phyloP scores from a whole-genome alignment of 2,113 vertebrate species.

The Rynchops niger region DNA sequence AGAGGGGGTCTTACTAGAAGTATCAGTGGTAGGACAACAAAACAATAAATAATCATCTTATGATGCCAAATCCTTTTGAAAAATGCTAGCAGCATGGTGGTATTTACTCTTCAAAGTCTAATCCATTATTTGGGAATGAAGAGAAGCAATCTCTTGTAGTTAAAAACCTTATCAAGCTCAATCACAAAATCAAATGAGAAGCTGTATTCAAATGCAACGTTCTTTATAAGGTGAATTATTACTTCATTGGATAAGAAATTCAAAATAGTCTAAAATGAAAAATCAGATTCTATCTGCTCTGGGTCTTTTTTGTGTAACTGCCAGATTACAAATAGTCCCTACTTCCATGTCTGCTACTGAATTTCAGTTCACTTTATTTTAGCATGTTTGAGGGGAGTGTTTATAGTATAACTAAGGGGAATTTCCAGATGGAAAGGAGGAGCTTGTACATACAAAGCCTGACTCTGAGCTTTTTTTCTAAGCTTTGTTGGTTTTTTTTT shows the following conservation, averaged over 20 bases:
- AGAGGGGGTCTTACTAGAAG: background rate
- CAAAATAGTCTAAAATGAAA: conserved; percentile 12
- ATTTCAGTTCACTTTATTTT: conserved; percentile 29
- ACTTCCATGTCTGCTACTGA: background rate
- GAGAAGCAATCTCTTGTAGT: background rate
- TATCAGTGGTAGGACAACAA: background rate
- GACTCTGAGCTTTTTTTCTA: conserved; percentile 21
- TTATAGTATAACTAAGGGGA: conserved; percentile 26
- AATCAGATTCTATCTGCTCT: background rate
- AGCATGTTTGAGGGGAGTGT: conserved; percentile 5
- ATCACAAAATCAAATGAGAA: conserved; percentile 10
- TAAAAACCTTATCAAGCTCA: background rate
- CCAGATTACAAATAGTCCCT: background rate
- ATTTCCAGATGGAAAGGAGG: conserved; percentile 55
- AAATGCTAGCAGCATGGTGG: background rate
- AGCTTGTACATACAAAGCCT: background rate
- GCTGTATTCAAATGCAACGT: background rate
- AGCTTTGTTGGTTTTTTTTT: background rate
- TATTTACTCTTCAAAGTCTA: conserved; percentile 15
- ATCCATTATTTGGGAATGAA: conserved; percentile 12
- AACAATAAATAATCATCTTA: background rate
- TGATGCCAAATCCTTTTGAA: background rate
- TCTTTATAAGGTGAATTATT: background rate
- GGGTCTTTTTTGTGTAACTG: background rate
- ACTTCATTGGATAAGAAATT: background rate